phyloP scores from a whole-genome alignment of 2,113 vertebrate species.

The Xerus inauris region DNA sequence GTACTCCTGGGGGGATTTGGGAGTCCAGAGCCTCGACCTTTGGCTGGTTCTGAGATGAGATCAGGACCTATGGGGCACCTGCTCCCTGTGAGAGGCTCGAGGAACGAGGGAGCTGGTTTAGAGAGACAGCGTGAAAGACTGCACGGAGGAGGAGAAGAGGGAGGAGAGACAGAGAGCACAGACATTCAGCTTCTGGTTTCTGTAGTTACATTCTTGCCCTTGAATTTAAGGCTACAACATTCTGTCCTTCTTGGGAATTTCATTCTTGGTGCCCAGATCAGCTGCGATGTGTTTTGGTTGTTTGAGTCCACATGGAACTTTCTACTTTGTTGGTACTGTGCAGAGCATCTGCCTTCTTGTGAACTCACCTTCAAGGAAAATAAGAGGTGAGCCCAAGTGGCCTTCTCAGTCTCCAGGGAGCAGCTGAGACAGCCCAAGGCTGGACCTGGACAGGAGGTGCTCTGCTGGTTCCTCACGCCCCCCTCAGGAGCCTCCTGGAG shows the following conservation, averaged over 20 bases:
- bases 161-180: fast-evolving
- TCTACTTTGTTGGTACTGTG: background rate
- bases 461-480: fast-evolving
- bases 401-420: background rate
- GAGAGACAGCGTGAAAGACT: background rate
- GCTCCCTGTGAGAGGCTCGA: background rate
- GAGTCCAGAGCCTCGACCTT: background rate
- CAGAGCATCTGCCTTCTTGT: background rate
- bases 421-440: fast-evolving
- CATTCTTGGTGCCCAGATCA: background rate
- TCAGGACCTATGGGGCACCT: background rate
- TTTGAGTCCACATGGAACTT: background rate
- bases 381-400: background rate
- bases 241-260: background rate
- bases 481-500: background rate
- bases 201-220: background rate
- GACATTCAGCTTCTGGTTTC: no score
- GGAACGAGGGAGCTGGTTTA: background rate
- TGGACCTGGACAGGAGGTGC: no score
- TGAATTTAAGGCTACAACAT: background rate
- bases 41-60: background rate
- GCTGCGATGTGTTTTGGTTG: background rate
- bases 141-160: no score
- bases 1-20: fast-evolving
- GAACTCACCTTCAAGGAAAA: background rate